Evolutionary conservation across 2,888 invertebrate genomes (phyloP).

Genomic region (Eristalis intricaria): DNA sequence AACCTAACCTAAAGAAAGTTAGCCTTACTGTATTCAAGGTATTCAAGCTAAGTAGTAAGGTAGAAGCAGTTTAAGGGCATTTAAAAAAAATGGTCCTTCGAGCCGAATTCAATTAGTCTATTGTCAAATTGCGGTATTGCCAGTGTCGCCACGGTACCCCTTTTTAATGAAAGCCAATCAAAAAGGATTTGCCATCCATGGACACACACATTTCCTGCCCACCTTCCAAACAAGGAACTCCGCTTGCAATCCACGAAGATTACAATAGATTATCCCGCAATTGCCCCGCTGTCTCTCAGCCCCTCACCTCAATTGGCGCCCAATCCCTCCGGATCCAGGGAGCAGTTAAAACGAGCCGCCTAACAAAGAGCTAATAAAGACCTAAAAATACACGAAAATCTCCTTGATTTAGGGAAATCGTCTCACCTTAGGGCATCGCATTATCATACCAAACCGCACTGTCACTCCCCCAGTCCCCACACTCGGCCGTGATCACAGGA

Average conservation of each 20-base stretch:
- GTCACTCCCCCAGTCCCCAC: background rate
- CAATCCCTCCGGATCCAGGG: background rate
- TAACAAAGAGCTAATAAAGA: background rate
- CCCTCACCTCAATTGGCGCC: background rate
- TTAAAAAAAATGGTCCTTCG: no score
- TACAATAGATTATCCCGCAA: background rate
- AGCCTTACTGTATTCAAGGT: no score
- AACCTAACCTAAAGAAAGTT: no score
- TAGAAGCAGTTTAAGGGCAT: no score
- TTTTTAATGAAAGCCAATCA: no score
- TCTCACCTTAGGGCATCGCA: constrained; percentile 11
- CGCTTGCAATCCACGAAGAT: background rate
- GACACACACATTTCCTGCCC: background rate
- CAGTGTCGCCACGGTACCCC: no score
- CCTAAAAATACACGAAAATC: constrained; percentile 11
- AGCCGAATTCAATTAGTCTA: no score
- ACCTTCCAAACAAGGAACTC: background rate
- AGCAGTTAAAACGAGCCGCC: background rate
- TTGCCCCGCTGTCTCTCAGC: background rate
- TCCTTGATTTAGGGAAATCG: constrained; percentile 6
- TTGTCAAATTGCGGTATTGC: no score
- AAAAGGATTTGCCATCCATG: no score
- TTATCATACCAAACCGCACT: background rate
- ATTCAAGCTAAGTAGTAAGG: no score
- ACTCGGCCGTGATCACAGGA: background rate